Evolutionary conservation across 37 sponge, comb jelly and placozoan species (phyloP), one percentile per base, ranked within the genome.

Genomic region (Geodia barretti): DNA sequence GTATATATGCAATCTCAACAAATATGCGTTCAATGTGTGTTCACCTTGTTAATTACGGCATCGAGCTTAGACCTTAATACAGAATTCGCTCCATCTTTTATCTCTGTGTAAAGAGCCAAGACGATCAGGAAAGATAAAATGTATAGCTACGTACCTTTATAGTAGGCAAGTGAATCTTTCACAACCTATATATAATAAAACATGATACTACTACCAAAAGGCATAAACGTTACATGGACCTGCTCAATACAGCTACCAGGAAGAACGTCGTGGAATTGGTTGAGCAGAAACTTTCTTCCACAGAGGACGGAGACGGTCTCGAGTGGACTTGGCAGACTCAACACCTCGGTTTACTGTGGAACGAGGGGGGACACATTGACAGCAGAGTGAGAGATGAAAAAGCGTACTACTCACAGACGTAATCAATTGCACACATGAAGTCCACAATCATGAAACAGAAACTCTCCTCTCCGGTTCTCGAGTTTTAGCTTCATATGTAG

Each of bases 211-310:
- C 2, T 41, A 79, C 8, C 39, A 23, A 39, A 30, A 76, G 20
- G 65, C n/a, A n/a, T n/a, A n/a, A n/a, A n/a, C n/a, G n/a, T n/a
- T n/a, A n/a, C n/a, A n/a, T n/a, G n/a, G n/a, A 92, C 93, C 85
- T 62, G 34, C 64, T 85, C 86, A 69, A 92, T 92, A 21, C 86
- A 88, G 66, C 82, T 92, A 17, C 93, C 93, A 58, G 93, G 93
- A 0, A 92, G 76, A 26, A 92, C 86, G 62, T 92, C 93, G 70
- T 92, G 93, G 47, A 92, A 92, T 68, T 92, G 93, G 68, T 92
- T 92, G 40, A 92, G 81, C 21, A 92, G 74, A 58, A 92, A n/a
- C 33, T 33, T 72, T 73, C 67, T 84, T 88, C 93, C 93, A 92
- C 28, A 92, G 33, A 5, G 63, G 63, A 24, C 60, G 63, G 40